phyloP scores from a whole-genome alignment of 2,113 vertebrate genomes.

The Mungos mungo region DNA sequence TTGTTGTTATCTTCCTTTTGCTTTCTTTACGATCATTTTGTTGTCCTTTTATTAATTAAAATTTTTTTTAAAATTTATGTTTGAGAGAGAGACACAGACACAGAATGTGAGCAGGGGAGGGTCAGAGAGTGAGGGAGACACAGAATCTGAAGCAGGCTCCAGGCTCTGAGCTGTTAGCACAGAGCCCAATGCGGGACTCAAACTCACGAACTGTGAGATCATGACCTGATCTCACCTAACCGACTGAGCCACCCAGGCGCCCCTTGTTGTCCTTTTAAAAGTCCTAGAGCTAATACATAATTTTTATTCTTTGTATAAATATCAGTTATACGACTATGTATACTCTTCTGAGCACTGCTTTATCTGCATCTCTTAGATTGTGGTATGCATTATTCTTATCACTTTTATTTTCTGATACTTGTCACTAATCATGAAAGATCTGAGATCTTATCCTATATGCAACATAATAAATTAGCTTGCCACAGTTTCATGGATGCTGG shows the following conservation, averaged over 20 bases:
- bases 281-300: not conserved
- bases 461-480: not conserved
- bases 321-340: not conserved
- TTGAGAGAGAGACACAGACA: no score
- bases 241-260: no score
- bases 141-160: no score
- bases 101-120: no score
- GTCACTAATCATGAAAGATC: not conserved
- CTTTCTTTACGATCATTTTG: not conserved
- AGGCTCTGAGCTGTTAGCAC: no score
- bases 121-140: no score
- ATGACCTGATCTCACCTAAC: no score
- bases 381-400: not conserved
- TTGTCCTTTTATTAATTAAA: not conserved
- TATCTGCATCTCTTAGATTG: not conserved
- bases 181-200: no score
- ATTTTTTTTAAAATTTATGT: no score
- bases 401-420: not conserved
- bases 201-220: no score
- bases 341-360: not conserved
- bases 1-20: not conserved
- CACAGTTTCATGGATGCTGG: not conserved
- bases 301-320: not conserved
- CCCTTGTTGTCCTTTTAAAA: not conserved
- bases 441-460: conserved; percentile 12